Base-by-base conservation (phyloP, 2,797 vertebrate species). In the Lagocephalus sceleratus region DNA sequence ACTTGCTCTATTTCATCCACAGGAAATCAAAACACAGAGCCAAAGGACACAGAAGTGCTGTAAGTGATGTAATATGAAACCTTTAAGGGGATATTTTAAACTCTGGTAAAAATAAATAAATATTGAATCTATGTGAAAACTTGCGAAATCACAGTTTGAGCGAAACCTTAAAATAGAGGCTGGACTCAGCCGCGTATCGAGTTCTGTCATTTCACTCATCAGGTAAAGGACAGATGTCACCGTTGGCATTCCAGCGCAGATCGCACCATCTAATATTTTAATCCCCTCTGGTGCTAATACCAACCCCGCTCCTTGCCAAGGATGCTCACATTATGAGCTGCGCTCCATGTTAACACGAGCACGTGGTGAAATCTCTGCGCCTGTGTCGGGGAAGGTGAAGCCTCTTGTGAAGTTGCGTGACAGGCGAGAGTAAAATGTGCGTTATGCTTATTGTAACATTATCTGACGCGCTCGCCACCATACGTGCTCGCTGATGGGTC, bases 1-100 rank as follows among this genome's bases (percentile, higher is more conserved):
- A 5, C 25, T 57, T 1, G 1, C 8, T 75, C 17, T 71, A 6
- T 81, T 68, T 59, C 46, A 76, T 58, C 59, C 51, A n/a, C 77
- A 98, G 96, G 92, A 60, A 86, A 88, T 53, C 83, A 89, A 73
- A 91, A 82, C 1, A 82, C 86, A 23, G 57, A 72, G 22, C 86
- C 90, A 60, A 92, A 88, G 80, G 92, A 90, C 81, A 85, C 87
- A 14, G 91, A 94, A 15, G 90, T 94, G 57, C 85, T 92, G 96
- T 98, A 90, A 94, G 96, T 88, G 42, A 51, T 40, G 71, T 44
- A 0, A 42, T 59, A 57, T 10, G 11, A 14, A 35, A 35, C 32
- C 32, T 11, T 14, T 14, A 2, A 14, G 1, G 5, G 17, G 20
- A 3, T 43, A 43, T 43, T 43, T 35, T 35, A 12, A 12, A 10